Conservation (phyloP, 1,140 invertebrate species). For the Drosophila sucinea region DNA sequence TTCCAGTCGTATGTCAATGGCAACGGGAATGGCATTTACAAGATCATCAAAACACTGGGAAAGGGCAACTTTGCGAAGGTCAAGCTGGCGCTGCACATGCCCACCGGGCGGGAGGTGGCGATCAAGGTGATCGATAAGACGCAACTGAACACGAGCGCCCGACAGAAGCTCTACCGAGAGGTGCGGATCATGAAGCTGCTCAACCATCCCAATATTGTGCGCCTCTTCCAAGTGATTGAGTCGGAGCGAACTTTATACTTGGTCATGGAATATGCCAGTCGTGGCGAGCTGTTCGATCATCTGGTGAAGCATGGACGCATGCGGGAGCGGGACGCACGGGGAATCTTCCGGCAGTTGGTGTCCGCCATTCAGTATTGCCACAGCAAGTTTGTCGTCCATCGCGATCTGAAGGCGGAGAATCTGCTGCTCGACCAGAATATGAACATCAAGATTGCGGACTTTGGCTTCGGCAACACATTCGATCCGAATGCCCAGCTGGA, state of each 20-base stretch:
- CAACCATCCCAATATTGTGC: constrained; percentile 99
- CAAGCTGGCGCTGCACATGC: constrained; percentile 99
- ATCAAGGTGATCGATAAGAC: constrained; percentile 99
- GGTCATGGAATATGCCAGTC: constrained; percentile 99
- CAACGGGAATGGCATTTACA: constrained; percentile 91
- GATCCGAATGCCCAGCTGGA: constrained; percentile 99
- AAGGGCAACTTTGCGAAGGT: constrained; percentile 99
- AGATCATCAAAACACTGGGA: constrained; percentile 99
- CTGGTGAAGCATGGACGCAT: constrained; percentile 99
- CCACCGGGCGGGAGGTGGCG: constrained; percentile 99
- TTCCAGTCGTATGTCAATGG: constrained; percentile 65
- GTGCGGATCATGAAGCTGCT: constrained; percentile 99
- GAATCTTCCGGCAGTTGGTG: constrained; percentile 99
- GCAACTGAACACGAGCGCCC: constrained; percentile 98
- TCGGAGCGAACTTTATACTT: constrained; percentile 99
- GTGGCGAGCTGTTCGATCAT: constrained; percentile 99
- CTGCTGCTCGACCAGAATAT: constrained; percentile 99
- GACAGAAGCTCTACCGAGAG: constrained; percentile 93
- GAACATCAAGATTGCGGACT: constrained; percentile 99
- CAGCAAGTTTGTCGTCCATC: constrained; percentile 99
- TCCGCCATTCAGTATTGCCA: constrained; percentile 99
- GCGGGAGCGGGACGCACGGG: constrained; percentile 99
- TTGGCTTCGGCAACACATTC: constrained; percentile 99
- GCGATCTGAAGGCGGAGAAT: constrained; percentile 98
- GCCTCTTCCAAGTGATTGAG: constrained; percentile 99